phyloP scores from a whole-genome alignment of 2,113 vertebrate species.

The Thinocorus orbignyianus region DNA sequence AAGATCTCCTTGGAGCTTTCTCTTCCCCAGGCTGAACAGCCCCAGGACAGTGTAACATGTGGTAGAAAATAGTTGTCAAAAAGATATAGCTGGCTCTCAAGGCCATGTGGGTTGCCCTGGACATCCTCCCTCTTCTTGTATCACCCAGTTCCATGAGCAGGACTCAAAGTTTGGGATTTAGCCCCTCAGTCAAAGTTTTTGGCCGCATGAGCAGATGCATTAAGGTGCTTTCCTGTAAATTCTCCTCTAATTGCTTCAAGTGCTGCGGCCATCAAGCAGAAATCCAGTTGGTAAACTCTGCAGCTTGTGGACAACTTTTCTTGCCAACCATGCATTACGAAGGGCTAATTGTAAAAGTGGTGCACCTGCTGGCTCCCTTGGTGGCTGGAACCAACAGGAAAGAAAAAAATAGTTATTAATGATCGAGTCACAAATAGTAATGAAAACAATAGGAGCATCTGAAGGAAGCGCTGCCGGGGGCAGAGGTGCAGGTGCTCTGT shows the following conservation, averaged over 20 bases:
- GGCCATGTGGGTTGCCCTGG: not conserved
- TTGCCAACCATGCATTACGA: slow-evolving; percentile 75
- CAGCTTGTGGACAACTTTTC: slow-evolving; percentile 70
- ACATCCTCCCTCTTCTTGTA: not conserved
- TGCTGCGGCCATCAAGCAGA: slow-evolving; percentile 11
- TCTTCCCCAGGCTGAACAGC: too few relatives aligned
- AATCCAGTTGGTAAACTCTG: slow-evolving; percentile 56
- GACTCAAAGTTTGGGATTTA: not conserved
- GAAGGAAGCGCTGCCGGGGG: slow-evolving; percentile 65
- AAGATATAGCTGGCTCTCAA: not conserved
- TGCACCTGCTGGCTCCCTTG: slow-evolving; percentile 78
- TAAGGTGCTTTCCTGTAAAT: slow-evolving; percentile 35
- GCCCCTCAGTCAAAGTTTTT: not conserved
- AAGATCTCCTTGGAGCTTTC: too few relatives aligned
- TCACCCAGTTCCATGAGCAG: not conserved
- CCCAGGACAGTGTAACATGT: accelerated
- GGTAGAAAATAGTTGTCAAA: not conserved
- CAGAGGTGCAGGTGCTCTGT: slow-evolving; percentile 71
- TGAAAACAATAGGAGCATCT: slow-evolving; percentile 74
- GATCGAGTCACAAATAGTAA: slow-evolving; percentile 76
- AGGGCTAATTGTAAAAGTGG: slow-evolving; percentile 79
- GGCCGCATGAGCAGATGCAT: not conserved
- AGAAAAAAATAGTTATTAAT: slow-evolving; percentile 72
- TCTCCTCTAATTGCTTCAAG: slow-evolving; percentile 62
- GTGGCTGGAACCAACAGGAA: slow-evolving; percentile 62